A percentile compares a stretch with the other conserved stretches of the same genome.
These are phyloP conservation scores for Parauchenoglanis punctatus DNA, from an alignment of 2,797 vertebrate genomes.

Conservation along the genomic window DNA sequence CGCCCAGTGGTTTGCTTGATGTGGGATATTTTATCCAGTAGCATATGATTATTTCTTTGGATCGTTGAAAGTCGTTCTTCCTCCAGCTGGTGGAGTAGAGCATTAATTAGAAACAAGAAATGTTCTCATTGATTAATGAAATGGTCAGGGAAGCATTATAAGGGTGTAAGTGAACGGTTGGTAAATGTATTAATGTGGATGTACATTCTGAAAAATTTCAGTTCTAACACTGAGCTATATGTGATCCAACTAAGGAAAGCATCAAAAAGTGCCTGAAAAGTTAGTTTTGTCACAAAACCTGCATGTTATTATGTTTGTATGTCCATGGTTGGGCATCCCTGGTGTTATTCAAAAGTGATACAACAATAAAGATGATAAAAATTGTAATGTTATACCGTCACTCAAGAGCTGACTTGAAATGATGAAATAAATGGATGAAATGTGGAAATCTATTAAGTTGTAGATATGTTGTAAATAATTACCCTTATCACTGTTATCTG, in stretches of 20 bases:
- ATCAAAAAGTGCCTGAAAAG: background rate
- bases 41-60: slow-evolving; percentile 74
- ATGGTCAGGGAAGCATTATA: background rate
- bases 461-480: background rate
- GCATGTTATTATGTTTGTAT: background rate
- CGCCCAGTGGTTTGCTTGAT: slow-evolving; percentile 72
- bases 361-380: background rate
- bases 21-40: slow-evolving; percentile 75
- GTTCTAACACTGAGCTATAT: background rate
- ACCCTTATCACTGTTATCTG: background rate
- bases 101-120: background rate
- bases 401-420: background rate
- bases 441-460: background rate
- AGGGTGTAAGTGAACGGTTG: background rate
- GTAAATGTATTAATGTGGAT: background rate
- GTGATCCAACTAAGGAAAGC: background rate
- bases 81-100: slow-evolving; percentile 66
- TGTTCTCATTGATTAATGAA: background rate
- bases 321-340: background rate
- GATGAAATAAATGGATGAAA: background rate
- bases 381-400: background rate
- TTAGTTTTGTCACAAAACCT: background rate
- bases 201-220: background rate
- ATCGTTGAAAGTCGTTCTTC: slow-evolving; percentile 68
- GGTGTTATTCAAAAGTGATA: background rate